phyloP scores from a whole-genome alignment of 2,113 vertebrate species.

The Copsychus sechellarum region DNA sequence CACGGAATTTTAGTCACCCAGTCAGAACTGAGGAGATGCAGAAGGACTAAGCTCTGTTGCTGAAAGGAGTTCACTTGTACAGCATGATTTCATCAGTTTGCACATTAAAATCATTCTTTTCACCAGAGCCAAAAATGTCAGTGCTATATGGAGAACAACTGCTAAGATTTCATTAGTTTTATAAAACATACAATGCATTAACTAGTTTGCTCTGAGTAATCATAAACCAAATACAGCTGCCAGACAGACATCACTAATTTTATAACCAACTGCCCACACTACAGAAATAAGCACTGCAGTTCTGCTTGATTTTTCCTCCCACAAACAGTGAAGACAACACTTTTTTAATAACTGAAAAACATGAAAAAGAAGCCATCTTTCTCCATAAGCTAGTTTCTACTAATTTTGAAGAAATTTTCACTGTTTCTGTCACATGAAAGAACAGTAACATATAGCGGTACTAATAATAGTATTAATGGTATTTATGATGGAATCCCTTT shows the following conservation, averaged over 20 bases:
- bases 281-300: neutral
- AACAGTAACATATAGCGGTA: neutral
- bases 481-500: neutral
- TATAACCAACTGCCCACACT: neutral
- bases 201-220: neutral
- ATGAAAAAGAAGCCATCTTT: neutral
- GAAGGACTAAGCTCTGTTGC: neutral
- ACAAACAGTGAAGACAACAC: neutral
- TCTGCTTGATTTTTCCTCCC: neutral
- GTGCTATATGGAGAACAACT: neutral
- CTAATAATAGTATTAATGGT: neutral
- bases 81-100: neutral
- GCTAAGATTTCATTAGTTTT: neutral
- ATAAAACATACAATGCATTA: neutral
- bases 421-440: neutral
- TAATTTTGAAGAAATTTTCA: neutral
- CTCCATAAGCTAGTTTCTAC: neutral
- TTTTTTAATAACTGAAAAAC: neutral
- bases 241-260: neutral
- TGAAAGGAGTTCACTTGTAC: neutral
- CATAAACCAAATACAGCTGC: neutral
- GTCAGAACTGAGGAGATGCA: neutral
- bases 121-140: neutral
- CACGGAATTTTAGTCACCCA: neutral
- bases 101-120: neutral